Percentiles rank a stretch among this genome's conserved stretches.
Conservation (phyloP, 1,140 invertebrate genomes). For the Belonocnema kinseyi region DNA sequence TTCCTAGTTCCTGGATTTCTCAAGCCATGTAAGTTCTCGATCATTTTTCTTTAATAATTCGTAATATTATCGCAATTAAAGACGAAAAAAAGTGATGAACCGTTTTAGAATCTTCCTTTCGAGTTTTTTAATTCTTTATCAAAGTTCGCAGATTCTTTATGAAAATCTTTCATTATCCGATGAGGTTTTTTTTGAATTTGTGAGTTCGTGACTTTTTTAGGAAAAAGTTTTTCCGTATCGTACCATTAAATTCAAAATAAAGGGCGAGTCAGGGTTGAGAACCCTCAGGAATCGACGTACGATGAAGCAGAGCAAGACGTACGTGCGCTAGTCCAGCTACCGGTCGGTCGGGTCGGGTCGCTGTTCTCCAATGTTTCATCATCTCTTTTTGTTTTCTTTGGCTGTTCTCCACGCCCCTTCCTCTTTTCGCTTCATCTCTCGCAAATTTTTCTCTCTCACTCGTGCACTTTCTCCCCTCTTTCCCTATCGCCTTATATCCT, state of each 20-base stretch:
- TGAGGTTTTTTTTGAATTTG: too few species aligned
- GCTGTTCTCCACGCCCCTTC: slow-evolving; percentile 39
- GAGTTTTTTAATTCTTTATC: too few species aligned
- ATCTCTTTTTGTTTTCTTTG: slow-evolving; percentile 63
- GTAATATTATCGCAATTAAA: too few species aligned
- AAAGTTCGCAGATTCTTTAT: too few species aligned
- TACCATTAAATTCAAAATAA: background rate
- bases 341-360: slow-evolving; percentile 71
- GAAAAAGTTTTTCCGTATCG: too few species aligned
- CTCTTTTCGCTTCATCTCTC: slow-evolving; percentile 38
- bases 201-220: background rate
- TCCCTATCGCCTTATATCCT: slow-evolving; percentile 34
- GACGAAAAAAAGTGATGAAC: too few species aligned
- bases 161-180: too few species aligned
- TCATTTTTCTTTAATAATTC: too few species aligned
- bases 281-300: slow-evolving; percentile 64
- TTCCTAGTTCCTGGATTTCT: too few species aligned
- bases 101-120: too few species aligned
- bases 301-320: slow-evolving; percentile 68
- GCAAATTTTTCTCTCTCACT: slow-evolving; percentile 43
- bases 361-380: slow-evolving; percentile 65
- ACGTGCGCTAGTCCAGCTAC: slow-evolving; percentile 60
- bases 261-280: slow-evolving; percentile 61
- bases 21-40: too few species aligned
- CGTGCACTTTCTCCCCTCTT: slow-evolving; percentile 42